phyloP scores from a whole-genome alignment of 2,888 invertebrate species.

The Blera fallax region DNA sequence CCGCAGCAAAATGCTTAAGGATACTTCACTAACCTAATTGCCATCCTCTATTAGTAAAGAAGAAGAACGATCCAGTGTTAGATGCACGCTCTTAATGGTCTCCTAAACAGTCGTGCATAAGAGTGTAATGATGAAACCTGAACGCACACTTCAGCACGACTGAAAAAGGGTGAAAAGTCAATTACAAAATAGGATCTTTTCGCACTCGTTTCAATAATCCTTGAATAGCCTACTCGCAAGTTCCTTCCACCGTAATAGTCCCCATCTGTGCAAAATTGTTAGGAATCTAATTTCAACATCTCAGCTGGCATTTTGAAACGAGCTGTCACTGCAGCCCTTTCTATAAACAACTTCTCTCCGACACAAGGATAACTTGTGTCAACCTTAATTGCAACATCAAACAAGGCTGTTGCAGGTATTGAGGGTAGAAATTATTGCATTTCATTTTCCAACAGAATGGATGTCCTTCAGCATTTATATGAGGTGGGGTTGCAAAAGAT shows the following conservation, averaged over 20 bases:
- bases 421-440: conserved; percentile 25
- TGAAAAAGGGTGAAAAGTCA: conserved; percentile 22
- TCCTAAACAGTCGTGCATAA: conserved; percentile 7
- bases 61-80: neutral
- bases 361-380: conserved; percentile 33
- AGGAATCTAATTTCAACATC: conserved; percentile 33
- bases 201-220: conserved; percentile 54
- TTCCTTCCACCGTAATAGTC: neutral
- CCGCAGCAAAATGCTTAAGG: conserved; percentile 13
- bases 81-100: neutral
- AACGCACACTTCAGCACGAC: conserved; percentile 34
- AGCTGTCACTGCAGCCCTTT: conserved; percentile 19
- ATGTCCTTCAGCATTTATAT: conserved; percentile 6
- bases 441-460: neutral
- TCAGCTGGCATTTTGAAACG: conserved; percentile 6
- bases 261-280: neutral
- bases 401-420: neutral
- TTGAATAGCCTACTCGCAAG: conserved; percentile 8
- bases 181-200: conserved; percentile 27
- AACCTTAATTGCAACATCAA: conserved; percentile 46
- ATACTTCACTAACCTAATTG: conserved; percentile 23
- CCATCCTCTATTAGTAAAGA: neutral
- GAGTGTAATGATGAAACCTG: conserved; percentile 29
- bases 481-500: neutral
- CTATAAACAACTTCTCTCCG: neutral